A percentile compares a stretch with the other conserved stretches of the same genome.
Conservation (phyloP, 2,113 vertebrate genomes). For the Atlantisia rogersi region DNA sequence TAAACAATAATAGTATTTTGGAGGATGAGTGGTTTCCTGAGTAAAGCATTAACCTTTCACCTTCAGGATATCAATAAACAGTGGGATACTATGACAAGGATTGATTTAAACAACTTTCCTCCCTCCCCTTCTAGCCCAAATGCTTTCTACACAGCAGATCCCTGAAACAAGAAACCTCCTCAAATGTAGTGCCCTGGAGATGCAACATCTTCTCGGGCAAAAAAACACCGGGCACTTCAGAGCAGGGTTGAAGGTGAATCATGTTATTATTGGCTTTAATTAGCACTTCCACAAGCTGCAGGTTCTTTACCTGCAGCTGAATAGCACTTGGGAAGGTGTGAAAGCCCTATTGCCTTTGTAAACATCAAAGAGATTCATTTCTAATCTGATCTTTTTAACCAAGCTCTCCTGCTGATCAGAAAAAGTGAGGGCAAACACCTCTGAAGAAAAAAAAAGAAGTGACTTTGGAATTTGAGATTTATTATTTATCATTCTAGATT, state of each 20-base stretch:
- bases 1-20: conserved; percentile 71
- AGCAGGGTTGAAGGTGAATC: conserved; percentile 35
- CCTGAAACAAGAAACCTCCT: neutral
- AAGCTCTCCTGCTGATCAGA: conserved; percentile 39
- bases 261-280: conserved; percentile 53
- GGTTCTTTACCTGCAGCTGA: conserved; percentile 35
- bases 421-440: conserved; percentile 48
- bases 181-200: neutral
- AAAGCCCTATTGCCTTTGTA: conserved; percentile 54
- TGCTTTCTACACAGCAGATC: neutral
- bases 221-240: neutral
- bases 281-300: conserved; percentile 49
- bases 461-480: neutral
- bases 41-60: conserved; percentile 72
- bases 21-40: conserved; percentile 64
- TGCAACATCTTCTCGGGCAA: neutral
- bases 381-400: conserved; percentile 46
- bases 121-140: neutral
- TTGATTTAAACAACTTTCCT: conserved; percentile 51
- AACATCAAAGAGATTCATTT: conserved; percentile 63
- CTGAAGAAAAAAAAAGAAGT: neutral
- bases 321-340: conserved; percentile 46
- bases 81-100: conserved; percentile 34
- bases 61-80: conserved; percentile 48
- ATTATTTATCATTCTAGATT: conserved; percentile 71